Evolutionary conservation across 2,113 vertebrate species (phyloP).

Genomic region (Collichthys lucidus): DNA sequence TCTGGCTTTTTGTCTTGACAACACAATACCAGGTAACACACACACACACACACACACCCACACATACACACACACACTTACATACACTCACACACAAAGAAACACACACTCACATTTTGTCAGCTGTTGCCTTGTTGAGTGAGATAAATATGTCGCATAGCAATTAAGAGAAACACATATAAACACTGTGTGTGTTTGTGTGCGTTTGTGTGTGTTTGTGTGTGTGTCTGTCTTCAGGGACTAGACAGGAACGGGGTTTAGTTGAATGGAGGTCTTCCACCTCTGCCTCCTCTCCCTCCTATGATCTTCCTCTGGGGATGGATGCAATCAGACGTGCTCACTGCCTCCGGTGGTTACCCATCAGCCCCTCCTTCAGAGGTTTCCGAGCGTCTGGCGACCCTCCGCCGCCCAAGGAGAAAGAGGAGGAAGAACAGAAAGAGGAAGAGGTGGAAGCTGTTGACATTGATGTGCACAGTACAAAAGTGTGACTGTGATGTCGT

Average conservation of each 20-base stretch:
- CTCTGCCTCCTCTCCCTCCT: conserved; percentile 83
- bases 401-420: conserved; percentile 6
- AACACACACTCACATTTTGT: too few relatives aligned
- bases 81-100: too few relatives aligned
- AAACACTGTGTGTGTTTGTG: not conserved
- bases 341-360: conserved; percentile 86
- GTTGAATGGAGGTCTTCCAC: conserved; percentile 87
- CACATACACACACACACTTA: not conserved
- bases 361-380: conserved; percentile 92
- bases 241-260: conserved; percentile 90
- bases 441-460: conserved; percentile 2
- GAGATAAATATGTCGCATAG: not conserved
- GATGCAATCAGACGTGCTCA: conserved; percentile 73
- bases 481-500: conserved; percentile 40
- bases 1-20: conserved; percentile 94
- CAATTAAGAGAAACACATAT: not conserved
- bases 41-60: not conserved
- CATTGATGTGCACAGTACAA: conserved; percentile 15
- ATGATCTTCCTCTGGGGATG: conserved; percentile 94
- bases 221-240: conserved; percentile 79
- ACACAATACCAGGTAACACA: conserved; percentile 93
- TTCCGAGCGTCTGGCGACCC: conserved; percentile 58
- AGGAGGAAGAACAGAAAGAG: not conserved
- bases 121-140: not conserved
- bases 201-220: not conserved